Conservation (phyloP, 2,113 vertebrate genomes). For the Myiozetetes cayanensis region DNA sequence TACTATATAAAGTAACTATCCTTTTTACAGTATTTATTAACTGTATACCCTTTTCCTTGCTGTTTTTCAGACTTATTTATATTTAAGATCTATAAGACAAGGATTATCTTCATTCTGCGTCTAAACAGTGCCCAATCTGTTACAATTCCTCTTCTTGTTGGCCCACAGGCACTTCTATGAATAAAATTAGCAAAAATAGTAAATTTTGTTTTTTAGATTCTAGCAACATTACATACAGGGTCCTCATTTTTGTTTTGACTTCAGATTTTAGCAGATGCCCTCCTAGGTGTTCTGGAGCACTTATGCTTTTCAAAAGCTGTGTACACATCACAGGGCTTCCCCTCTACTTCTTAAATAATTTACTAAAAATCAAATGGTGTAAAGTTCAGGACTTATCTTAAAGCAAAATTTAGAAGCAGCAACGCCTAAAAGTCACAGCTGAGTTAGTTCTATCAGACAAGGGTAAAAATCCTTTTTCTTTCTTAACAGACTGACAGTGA, state of each 20-base stretch:
- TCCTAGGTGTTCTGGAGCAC: neutral
- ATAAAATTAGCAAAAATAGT: neutral
- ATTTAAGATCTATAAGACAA: neutral
- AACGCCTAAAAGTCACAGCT: neutral
- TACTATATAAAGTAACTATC: neutral
- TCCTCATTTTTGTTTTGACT: neutral
- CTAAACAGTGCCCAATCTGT: neutral
- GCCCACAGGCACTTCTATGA: neutral
- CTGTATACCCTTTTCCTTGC: neutral
- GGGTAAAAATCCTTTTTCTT: neutral
- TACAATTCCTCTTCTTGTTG: neutral
- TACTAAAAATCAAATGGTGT: conserved; percentile 5
- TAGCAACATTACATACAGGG: neutral
- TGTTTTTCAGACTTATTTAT: neutral
- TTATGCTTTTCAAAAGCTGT: conserved; percentile 2
- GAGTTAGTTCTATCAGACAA: neutral
- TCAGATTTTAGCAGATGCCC: neutral
- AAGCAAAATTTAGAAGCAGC: neutral
- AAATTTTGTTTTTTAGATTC: neutral
- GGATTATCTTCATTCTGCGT: neutral
- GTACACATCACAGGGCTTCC: neutral
- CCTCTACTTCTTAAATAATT: conserved; percentile 29
- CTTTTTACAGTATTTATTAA: neutral
- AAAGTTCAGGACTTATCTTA: neutral
- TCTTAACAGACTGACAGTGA: neutral